Base-by-base conservation (phyloP, 2,888 invertebrate genomes). In the Polydrusus pterygomalis region DNA sequence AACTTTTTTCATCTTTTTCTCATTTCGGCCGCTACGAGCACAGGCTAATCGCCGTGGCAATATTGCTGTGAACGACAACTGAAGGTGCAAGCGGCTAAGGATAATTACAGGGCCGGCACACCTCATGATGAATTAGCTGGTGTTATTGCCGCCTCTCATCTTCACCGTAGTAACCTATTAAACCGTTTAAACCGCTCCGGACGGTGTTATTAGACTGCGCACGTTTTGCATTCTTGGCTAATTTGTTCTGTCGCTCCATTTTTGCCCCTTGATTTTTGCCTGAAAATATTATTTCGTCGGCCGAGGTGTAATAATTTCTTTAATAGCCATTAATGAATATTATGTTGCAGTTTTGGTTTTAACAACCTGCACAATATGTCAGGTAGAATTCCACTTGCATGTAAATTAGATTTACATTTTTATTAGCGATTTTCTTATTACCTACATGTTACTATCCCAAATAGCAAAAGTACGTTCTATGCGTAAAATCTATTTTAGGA, bases 121-220 rank as follows among this genome's bases (percentile, higher is more conserved):
- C 86, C 86, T 87, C 87, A 87, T 87, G 86, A 87, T 83, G 79
- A 74, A 74, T 81, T 72, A 80, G 83, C 84, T 83, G 84, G 86
- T 86, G 86, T 85, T 84, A 83, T 83, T 85, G 85, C 84, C 84
- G 84, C 82, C 82, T 80, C 81, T 83, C 82, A 82, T 82, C 82
- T 82, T 82, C 78, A 76, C 81, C 81, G 79, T 80, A 81, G 79
- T 77, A 80, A 80, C 81, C 83, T 80, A 81, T 82, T 83, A 84
- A 74, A 74, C 56, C 69, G 70, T 74, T 74, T 74, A 74, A 70
- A 64, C 74, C 63, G 64, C 64, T 40, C 60, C 45, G 70, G 17
- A 70, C 56, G 34, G 58, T 65, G 60, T 67, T 67, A 72, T 72
- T 72, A 72, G 72, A 65, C 67, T 65, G 51, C 56, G 56, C 72